Conservation (phyloP, 1,140 invertebrate species). For the Dendroctonus valens region DNA sequence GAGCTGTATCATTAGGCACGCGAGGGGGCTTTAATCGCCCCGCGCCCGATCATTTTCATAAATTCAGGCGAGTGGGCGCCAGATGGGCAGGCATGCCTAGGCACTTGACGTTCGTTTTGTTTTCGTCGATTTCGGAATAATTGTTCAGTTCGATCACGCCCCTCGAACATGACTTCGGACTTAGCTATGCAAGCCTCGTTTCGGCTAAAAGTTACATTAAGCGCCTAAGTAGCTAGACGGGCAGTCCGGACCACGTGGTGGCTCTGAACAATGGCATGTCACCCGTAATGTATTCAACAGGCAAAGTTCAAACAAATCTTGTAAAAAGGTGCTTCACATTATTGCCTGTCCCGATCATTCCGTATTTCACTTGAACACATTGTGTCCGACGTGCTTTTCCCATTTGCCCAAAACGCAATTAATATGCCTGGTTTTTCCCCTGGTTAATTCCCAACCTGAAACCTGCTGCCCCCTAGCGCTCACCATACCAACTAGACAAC, state of each 20-base stretch:
- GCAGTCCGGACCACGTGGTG: no score
- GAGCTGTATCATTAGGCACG: constrained; percentile 1
- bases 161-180: constrained; percentile 1
- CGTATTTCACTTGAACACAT: background rate
- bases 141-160: constrained; percentile 4
- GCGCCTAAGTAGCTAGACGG: no score
- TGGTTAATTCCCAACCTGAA: no score
- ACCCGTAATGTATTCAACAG: constrained; percentile 1
- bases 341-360: background rate
- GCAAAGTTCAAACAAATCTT: constrained; percentile 5
- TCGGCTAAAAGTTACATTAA: no score
- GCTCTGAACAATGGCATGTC: no score
- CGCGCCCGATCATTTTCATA: constrained; percentile 2
- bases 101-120: background rate
- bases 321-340: constrained; percentile 5
- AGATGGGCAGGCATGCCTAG: background rate
- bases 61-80: background rate
- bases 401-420: no score
- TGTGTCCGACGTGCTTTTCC: no score
- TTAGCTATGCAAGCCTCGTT: background rate
- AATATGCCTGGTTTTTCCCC: no score
- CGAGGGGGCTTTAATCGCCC: constrained; percentile 1
- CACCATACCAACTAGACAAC: no score
- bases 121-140: background rate
- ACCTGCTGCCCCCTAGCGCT: no score